phyloP scores from a whole-genome alignment of 92 coral and sea anemone species.

The Virgularia gustaviana region DNA sequence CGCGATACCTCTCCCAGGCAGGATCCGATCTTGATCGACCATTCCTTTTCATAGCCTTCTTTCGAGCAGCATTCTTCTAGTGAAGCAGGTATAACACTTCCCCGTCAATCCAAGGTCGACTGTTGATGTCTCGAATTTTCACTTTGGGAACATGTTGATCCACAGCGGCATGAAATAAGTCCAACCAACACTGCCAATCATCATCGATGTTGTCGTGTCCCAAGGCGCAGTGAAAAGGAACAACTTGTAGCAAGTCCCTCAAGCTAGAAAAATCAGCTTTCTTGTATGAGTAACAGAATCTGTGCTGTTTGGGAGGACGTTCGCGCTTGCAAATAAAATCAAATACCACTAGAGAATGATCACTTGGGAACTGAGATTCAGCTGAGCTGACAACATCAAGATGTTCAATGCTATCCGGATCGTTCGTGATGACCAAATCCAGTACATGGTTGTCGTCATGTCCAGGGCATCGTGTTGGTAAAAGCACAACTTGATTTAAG shows the following conservation, averaged over 20 bases:
- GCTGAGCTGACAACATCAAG: slow-evolving; percentile 27
- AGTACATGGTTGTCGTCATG: neutral
- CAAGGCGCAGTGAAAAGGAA: slow-evolving; percentile 20
- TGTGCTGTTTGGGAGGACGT: slow-evolving; percentile 14
- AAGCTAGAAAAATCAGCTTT: slow-evolving; percentile 33
- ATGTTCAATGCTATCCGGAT: neutral
- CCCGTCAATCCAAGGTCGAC: slow-evolving; percentile 42
- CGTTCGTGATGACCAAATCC: slow-evolving; percentile 9
- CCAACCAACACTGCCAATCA: slow-evolving; percentile 31
- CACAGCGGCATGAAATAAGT: no score
- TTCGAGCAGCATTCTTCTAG: slow-evolving; percentile 32
- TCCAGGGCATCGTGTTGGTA: neutral
- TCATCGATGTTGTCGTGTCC: slow-evolving; percentile 26
- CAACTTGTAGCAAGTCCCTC: slow-evolving; percentile 25
- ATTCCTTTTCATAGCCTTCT: slow-evolving; percentile 6
- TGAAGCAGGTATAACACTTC: slow-evolving; percentile 20
- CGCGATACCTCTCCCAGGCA: slow-evolving; percentile 38
- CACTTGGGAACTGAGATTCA: slow-evolving; percentile 35
- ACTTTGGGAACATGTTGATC: slow-evolving; percentile 35
- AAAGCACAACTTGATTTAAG: neutral
- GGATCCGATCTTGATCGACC: neutral
- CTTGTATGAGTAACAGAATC: slow-evolving; percentile 10
- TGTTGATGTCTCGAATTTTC: slow-evolving; percentile 33
- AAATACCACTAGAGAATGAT: slow-evolving; percentile 6
- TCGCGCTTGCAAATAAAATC: slow-evolving; percentile 15